These are phyloP conservation scores for Trichomalopsis sarcophagae DNA, from an alignment of 1,140 invertebrate species.

Conservation along the genomic window DNA sequence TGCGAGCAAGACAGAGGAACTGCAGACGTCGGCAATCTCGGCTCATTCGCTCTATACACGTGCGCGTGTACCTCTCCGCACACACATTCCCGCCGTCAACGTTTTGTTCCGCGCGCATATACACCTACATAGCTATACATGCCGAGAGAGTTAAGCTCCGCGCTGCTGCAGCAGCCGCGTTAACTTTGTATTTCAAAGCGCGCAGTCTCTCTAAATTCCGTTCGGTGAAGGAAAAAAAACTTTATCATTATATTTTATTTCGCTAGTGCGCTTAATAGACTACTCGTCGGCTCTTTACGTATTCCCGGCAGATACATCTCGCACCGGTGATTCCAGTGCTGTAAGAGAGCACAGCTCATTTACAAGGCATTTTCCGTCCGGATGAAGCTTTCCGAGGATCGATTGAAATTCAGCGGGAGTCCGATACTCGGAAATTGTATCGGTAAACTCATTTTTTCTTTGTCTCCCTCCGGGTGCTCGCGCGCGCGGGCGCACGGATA, in stretches of 20 bases:
- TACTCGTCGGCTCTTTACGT: neutral
- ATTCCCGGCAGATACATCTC: neutral
- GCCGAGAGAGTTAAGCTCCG: neutral
- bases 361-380: conserved; percentile 17
- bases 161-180: neutral
- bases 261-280: neutral
- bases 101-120: conserved; percentile 31
- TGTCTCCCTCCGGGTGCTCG: neutral
- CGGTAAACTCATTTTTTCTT: conserved; percentile 28
- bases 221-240: neutral
- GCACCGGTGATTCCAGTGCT: neutral
- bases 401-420: conserved; percentile 28
- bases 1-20: neutral
- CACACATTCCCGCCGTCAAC: neutral
- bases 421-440: conserved; percentile 28
- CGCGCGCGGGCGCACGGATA: neutral
- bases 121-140: neutral
- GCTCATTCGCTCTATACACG: conserved; percentile 34
- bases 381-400: conserved; percentile 3
- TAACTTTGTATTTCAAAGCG: conserved; percentile 37
- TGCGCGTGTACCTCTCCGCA: neutral
- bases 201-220: neutral
- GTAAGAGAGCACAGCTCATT: conserved; percentile 20
- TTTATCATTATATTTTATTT: conserved; percentile 2
- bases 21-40: conserved; percentile 42